Percentiles rank a stretch among this genome's conserved stretches.
phyloP scores from a whole-genome alignment of 2,797 vertebrate genomes.

The Gadopsis bispinosus region DNA sequence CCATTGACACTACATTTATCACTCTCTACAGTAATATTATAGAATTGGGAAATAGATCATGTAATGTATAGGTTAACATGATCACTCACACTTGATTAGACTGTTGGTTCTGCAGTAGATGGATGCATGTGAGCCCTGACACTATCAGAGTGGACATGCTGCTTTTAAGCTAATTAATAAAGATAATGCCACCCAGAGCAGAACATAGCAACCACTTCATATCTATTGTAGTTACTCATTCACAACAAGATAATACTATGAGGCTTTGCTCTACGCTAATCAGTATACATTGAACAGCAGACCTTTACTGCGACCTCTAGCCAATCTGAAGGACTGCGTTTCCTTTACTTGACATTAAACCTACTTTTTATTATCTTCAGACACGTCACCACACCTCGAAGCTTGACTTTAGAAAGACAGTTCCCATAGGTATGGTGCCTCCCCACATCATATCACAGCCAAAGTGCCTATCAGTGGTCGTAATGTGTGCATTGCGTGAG shows the following conservation, averaged over 20 bases:
- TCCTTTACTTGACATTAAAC: not conserved
- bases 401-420: not conserved
- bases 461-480: not conserved
- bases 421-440: not conserved
- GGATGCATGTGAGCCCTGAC: not conserved
- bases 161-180: conserved; percentile 8
- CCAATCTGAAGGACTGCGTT: not conserved
- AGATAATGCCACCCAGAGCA: not conserved
- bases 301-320: not conserved
- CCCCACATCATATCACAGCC: not conserved
- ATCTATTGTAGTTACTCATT: conserved; percentile 27
- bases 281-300: not conserved
- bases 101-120: not conserved
- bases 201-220: not conserved
- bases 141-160: not conserved
- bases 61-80: not conserved
- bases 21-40: not conserved
- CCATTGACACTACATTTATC: not conserved
- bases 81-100: not conserved
- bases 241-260: not conserved
- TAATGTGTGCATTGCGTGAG: not conserved
- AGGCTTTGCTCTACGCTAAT: not conserved
- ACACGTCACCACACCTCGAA: conserved; percentile 9
- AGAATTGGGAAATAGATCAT: not conserved
- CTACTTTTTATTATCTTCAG: not conserved